Conservation (phyloP, 1,140 invertebrate species). For the Cydia amplana region DNA sequence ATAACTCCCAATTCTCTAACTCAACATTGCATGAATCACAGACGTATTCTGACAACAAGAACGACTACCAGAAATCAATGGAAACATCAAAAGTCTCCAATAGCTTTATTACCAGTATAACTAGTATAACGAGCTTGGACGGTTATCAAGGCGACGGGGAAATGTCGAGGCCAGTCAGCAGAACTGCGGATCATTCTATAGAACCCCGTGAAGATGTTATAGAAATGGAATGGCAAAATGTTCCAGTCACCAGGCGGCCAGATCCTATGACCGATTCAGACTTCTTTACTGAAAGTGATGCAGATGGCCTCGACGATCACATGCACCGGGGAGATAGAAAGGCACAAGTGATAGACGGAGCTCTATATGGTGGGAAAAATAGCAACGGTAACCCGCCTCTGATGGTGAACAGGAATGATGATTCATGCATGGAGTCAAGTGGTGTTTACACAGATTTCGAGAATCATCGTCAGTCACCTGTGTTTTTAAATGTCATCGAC, state of each 20-base stretch:
- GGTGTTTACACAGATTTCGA: conserved; percentile 92
- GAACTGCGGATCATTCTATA: conserved; percentile 85
- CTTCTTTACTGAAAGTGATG: conserved; percentile 93
- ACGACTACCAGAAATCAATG: conserved; percentile 81
- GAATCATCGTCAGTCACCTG: conserved; percentile 79
- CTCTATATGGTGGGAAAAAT: conserved; percentile 86
- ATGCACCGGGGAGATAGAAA: conserved; percentile 84
- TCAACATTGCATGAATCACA: conserved; percentile 74
- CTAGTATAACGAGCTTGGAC: conserved; percentile 91
- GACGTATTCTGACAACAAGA: conserved; percentile 80
- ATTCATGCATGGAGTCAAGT: conserved; percentile 90
- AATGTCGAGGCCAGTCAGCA: conserved; percentile 88
- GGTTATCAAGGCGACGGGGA: conserved; percentile 93
- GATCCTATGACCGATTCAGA: conserved; percentile 94
- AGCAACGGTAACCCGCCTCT: conserved; percentile 73
- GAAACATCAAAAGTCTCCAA: conserved; percentile 81
- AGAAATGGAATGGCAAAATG: conserved; percentile 79
- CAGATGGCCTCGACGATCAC: conserved; percentile 88
- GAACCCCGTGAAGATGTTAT: conserved; percentile 70
- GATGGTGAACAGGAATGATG: conserved; percentile 79
- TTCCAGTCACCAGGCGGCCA: conserved; percentile 80
- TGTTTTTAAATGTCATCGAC: conserved; percentile 76
- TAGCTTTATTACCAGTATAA: conserved; percentile 90
- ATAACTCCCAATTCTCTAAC: conserved; percentile 71
- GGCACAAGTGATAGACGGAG: conserved; percentile 91